Evolutionary conservation across 2,113 vertebrate genomes (phyloP).

Genomic region (Trochalopteron elliotii): DNA sequence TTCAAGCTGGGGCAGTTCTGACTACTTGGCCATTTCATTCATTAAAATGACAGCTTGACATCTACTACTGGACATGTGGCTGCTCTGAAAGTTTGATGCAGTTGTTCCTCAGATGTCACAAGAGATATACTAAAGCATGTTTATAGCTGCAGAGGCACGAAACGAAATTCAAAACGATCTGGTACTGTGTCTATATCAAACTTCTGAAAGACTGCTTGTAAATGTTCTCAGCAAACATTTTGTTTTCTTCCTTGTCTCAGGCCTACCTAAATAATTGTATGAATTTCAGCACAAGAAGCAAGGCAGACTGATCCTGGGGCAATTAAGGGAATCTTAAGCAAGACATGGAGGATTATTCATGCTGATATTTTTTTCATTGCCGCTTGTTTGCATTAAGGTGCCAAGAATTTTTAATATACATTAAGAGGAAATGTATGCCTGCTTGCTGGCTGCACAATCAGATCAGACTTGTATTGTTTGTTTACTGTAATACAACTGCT

Average conservation of each 20-base stretch:
- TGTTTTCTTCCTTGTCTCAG: background rate
- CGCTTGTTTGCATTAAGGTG: background rate
- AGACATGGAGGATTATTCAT: background rate
- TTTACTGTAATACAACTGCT: background rate
- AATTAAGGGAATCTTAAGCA: background rate
- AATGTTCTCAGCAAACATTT: background rate
- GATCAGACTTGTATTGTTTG: background rate
- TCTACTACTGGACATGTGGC: background rate
- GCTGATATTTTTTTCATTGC: background rate
- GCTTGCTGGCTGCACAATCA: background rate
- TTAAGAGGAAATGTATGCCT: background rate
- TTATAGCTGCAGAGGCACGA: background rate
- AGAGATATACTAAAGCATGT: background rate
- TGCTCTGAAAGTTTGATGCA: background rate
- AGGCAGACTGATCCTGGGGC: background rate
- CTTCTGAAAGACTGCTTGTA: background rate
- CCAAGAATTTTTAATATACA: constrained; percentile 15
- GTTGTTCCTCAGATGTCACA: background rate
- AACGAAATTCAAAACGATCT: background rate
- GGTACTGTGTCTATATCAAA: background rate
- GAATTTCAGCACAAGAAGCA: background rate
- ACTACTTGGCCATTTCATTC: background rate
- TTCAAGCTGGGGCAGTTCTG: background rate
- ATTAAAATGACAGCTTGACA: background rate
- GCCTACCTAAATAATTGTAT: background rate